Percentiles rank a stretch among this genome's conserved stretches.
Conservation (phyloP, 92 coral and sea anemone genomes). For the Porites divaricata region DNA sequence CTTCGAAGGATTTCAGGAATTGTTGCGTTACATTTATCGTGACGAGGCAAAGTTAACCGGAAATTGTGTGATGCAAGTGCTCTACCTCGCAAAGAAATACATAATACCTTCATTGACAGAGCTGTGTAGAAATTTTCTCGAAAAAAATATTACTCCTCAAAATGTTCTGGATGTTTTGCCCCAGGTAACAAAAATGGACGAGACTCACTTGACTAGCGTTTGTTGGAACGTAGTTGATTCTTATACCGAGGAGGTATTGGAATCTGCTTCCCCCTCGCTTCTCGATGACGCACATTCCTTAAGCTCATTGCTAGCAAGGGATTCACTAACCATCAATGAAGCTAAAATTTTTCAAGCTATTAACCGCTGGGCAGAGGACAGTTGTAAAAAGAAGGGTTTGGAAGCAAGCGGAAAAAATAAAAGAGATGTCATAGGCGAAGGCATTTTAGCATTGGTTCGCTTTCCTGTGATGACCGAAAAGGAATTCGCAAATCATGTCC, state of each 20-base stretch:
- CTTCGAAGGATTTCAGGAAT: slow-evolving; percentile 39
- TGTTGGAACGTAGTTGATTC: slow-evolving; percentile 22
- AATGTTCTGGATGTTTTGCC: slow-evolving; percentile 51
- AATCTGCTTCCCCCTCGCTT: neutral
- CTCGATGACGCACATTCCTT: neutral
- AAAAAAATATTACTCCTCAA: slow-evolving; percentile 33
- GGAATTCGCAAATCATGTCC: slow-evolving; percentile 18
- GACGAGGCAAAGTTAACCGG: slow-evolving; percentile 52
- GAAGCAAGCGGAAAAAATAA: neutral
- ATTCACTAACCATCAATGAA: slow-evolving; percentile 1
- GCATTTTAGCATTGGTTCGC: neutral
- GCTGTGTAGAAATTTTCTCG: slow-evolving; percentile 39
- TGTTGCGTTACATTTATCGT: slow-evolving; percentile 47
- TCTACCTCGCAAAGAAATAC: slow-evolving; percentile 58
- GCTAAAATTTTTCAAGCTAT: slow-evolving; percentile 18
- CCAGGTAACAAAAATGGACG: slow-evolving; percentile 16
- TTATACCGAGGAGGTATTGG: neutral
- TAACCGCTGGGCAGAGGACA: neutral
- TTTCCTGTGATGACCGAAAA: slow-evolving; percentile 24
- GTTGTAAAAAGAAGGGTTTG: neutral
- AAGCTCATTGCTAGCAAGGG: neutral
- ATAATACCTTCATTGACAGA: slow-evolving; percentile 41
- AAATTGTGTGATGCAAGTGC: slow-evolving; percentile 50
- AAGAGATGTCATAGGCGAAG: slow-evolving; percentile 4
- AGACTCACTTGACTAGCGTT: neutral